A percentile compares a stretch with the other conserved stretches of the same genome.
These are phyloP conservation scores for Yponomeuta sedellus DNA, from an alignment of 2,888 invertebrate species.

Conservation along the genomic window DNA sequence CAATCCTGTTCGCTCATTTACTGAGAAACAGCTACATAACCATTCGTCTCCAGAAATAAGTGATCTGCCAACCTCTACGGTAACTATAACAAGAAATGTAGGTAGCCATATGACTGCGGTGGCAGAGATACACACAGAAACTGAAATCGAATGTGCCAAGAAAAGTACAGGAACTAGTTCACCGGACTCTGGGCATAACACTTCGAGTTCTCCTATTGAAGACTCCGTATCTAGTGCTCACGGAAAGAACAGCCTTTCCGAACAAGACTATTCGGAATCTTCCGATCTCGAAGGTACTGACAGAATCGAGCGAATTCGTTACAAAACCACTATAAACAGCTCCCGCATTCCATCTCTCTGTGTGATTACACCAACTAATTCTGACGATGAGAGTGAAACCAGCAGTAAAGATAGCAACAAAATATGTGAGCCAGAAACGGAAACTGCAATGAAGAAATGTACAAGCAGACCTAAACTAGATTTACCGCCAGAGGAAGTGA, in stretches of 20 bases:
- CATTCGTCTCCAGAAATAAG: slow-evolving; percentile 58
- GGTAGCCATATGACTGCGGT: slow-evolving; percentile 73
- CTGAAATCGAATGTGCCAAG: slow-evolving; percentile 64
- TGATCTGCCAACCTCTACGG: slow-evolving; percentile 45
- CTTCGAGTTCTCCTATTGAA: slow-evolving; percentile 86
- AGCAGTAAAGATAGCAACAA: slow-evolving; percentile 37
- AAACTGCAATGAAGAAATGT: slow-evolving; percentile 40
- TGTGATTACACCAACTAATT: slow-evolving; percentile 91
- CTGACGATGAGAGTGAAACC: slow-evolving; percentile 86
- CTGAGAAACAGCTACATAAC: slow-evolving; percentile 52
- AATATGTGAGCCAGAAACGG: slow-evolving; percentile 24
- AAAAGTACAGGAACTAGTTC: slow-evolving; percentile 82
- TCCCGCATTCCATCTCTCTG: slow-evolving; percentile 95
- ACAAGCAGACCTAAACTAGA: slow-evolving; percentile 58
- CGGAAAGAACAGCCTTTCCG: slow-evolving; percentile 82
- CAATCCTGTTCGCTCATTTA: slow-evolving; percentile 47
- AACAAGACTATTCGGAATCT: slow-evolving; percentile 90
- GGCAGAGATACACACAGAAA: slow-evolving; percentile 73
- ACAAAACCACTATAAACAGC: slow-evolving; percentile 90
- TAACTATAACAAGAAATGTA: slow-evolving; percentile 60
- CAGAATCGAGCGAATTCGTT: slow-evolving; percentile 88
- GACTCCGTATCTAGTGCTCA: slow-evolving; percentile 83
- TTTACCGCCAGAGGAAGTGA: slow-evolving; percentile 45
- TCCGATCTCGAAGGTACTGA: slow-evolving; percentile 93
- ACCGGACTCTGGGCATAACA: slow-evolving; percentile 88